A percentile compares a stretch with the other conserved stretches of the same genome.
Evolutionary conservation across 1,140 invertebrate genomes (phyloP).

Genomic region (Zaprionus vittiger): DNA sequence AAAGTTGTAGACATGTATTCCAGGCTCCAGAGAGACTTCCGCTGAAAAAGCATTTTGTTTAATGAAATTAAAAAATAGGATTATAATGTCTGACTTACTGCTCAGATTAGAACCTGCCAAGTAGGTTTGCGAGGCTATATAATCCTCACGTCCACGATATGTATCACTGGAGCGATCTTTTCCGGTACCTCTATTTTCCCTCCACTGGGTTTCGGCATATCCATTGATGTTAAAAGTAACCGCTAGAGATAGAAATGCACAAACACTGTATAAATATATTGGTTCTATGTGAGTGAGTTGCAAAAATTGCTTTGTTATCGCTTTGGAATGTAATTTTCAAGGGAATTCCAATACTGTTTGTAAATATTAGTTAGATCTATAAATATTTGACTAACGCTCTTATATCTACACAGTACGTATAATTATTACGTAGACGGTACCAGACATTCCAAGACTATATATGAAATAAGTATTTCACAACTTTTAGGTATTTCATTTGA

Average conservation of each 20-base stretch:
- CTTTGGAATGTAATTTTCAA: neutral
- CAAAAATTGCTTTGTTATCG: neutral
- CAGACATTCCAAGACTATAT: neutral
- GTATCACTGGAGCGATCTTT: constrained; percentile 12
- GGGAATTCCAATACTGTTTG: neutral
- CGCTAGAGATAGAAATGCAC: constrained; percentile 40
- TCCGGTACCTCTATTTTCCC: constrained; percentile 31
- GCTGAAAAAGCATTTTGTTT: constrained; percentile 20
- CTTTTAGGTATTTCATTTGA: too few relatives aligned
- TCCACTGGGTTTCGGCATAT: constrained; percentile 69
- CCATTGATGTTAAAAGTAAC: constrained; percentile 68
- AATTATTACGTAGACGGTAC: neutral
- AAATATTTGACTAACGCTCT: neutral
- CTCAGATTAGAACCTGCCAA: constrained; percentile 67
- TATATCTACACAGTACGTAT: neutral
- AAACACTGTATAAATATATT: constrained; percentile 19
- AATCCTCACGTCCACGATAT: constrained; percentile 71
- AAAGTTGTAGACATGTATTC: constrained; percentile 87
- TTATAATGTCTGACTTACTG: constrained; percentile 83
- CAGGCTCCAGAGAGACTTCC: constrained; percentile 74
- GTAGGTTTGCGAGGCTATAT: constrained; percentile 71
- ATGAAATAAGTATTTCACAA: neutral
- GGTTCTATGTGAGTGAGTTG: neutral
- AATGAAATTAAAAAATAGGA: constrained; percentile 80
- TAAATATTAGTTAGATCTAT: neutral